phyloP scores from a whole-genome alignment of 2,113 vertebrate species.

The Eretmodus cyanostictus region DNA sequence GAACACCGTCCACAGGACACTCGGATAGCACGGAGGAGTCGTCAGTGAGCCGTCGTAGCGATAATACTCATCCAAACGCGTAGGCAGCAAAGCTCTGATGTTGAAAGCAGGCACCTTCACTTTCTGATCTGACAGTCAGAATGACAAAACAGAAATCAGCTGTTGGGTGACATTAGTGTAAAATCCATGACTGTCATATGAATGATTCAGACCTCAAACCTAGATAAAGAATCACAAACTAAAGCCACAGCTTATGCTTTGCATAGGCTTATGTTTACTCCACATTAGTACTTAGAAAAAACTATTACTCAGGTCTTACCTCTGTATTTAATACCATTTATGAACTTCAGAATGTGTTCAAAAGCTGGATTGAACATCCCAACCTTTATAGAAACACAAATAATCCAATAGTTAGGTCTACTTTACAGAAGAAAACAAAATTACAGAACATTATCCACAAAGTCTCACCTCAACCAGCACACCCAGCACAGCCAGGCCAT shows the following conservation, averaged over 20 bases:
- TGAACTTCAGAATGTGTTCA: slow-evolving; percentile 80
- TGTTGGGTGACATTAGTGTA: not conserved
- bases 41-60: slow-evolving; percentile 93
- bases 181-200: not conserved
- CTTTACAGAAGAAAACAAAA: not conserved
- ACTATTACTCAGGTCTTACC: slow-evolving; percentile 62
- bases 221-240: not conserved
- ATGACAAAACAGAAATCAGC: not conserved
- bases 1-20: slow-evolving; percentile 91
- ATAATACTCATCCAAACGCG: slow-evolving; percentile 80
- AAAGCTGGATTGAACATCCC: slow-evolving; percentile 83
- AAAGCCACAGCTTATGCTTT: not conserved
- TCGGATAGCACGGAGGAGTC: slow-evolving; percentile 90
- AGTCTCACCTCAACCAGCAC: slow-evolving; percentile 86
- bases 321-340: slow-evolving; percentile 80
- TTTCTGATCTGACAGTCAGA: slow-evolving; percentile 71
- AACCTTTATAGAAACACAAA: slow-evolving; percentile 64
- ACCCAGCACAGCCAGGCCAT: slow-evolving; percentile 88
- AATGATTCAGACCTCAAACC: not conserved
- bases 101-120: slow-evolving; percentile 80
- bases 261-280: not conserved
- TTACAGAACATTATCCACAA: not conserved
- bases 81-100: slow-evolving; percentile 78
- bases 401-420: not conserved
- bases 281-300: not conserved